Conservation (phyloP, 2,797 vertebrate species). For the Salmo trutta region DNA sequence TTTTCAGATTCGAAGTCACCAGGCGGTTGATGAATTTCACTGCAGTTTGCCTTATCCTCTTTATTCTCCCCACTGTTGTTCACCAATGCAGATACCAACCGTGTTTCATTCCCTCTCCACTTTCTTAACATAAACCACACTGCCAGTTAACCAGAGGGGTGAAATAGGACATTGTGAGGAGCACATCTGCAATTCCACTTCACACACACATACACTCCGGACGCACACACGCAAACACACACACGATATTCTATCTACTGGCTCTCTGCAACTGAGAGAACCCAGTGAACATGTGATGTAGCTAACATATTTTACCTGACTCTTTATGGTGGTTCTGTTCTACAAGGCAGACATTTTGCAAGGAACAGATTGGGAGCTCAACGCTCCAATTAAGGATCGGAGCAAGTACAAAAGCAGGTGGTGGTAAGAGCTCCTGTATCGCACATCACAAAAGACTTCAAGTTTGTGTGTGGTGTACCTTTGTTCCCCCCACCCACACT, state of each 20-base stretch:
- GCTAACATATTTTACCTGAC: not conserved
- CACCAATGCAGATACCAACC: slow-evolving; percentile 1
- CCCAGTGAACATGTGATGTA: not conserved
- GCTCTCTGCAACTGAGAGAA: not conserved
- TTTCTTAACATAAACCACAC: not conserved
- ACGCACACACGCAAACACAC: not conserved
- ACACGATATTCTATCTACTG: too few species aligned
- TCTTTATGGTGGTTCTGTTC: not conserved
- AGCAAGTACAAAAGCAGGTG: slow-evolving; percentile 5
- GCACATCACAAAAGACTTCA: not conserved
- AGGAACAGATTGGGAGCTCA: slow-evolving; percentile 32
- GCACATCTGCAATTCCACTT: not conserved
- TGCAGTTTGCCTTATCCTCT: slow-evolving; percentile 18
- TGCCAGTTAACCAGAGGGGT: not conserved
- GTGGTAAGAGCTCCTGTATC: not conserved
- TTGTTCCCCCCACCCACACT: not conserved
- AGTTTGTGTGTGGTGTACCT: not conserved
- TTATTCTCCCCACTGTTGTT: slow-evolving; percentile 15
- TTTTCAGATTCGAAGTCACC: not conserved
- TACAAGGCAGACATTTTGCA: not conserved
- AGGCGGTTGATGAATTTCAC: slow-evolving; percentile 38
- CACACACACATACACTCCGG: not conserved
- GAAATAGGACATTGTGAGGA: not conserved
- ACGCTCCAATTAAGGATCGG: slow-evolving; percentile 23
- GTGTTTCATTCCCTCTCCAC: slow-evolving; percentile 4